Conservation (phyloP, 2,113 vertebrate genomes). For the Microcebus murinus region DNA sequence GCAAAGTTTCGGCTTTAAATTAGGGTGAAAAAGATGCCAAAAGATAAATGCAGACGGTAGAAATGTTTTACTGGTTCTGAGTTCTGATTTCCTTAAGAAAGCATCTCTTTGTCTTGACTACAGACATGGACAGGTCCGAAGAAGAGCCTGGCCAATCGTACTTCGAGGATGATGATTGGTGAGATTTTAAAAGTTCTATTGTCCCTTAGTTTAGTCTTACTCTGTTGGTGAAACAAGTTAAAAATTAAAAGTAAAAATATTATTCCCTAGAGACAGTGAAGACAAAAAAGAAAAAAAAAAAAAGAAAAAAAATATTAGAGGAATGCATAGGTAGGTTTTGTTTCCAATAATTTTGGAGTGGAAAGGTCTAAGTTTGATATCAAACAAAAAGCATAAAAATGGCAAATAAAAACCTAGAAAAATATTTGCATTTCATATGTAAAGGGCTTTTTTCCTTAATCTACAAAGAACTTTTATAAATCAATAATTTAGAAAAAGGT, state of each 20-base stretch:
- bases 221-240: conserved; percentile 5
- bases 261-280: no score
- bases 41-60: neutral
- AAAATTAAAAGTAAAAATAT: conserved; percentile 31
- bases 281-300: no score
- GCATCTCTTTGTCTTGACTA: conserved; percentile 35
- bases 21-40: neutral
- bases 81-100: conserved; percentile 33
- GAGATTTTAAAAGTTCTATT: conserved; percentile 50
- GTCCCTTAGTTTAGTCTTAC: neutral
- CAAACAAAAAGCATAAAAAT: conserved; percentile 36
- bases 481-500: neutral
- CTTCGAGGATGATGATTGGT: conserved; percentile 14
- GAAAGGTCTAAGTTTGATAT: conserved; percentile 5
- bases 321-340: conserved; percentile 20
- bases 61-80: neutral
- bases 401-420: neutral
- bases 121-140: neutral
- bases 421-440: neutral
- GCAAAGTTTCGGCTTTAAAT: conserved; percentile 28
- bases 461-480: conserved; percentile 22
- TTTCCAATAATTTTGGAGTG: conserved; percentile 42
- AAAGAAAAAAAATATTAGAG: conserved; percentile 15
- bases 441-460: neutral
- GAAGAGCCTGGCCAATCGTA: accelerated